A percentile compares a stretch with the other conserved stretches of the same genome.
These are phyloP conservation scores for Bicyclus anynana DNA, from an alignment of 1,140 invertebrate genomes.

Conservation along the genomic window DNA sequence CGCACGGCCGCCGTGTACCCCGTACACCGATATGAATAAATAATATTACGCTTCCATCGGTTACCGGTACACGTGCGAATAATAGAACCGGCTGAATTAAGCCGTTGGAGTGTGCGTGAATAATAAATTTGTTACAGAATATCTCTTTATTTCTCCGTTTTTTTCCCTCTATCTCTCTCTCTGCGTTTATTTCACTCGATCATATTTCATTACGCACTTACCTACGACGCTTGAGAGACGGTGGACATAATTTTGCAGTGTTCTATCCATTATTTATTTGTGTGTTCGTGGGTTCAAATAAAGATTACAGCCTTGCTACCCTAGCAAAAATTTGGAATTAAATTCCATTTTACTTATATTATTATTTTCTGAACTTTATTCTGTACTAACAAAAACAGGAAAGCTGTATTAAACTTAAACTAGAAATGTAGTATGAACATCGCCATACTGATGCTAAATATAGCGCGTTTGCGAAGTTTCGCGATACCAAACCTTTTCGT, in stretches of 20 bases:
- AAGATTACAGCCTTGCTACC: no score
- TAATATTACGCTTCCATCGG: conserved; percentile 16
- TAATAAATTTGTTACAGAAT: conserved; percentile 22
- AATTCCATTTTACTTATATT: no score
- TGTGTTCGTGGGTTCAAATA: no score
- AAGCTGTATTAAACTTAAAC: no score
- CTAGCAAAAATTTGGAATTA: no score
- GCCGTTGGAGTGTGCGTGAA: conserved; percentile 15
- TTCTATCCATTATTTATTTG: no score
- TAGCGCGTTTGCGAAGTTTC: no score
- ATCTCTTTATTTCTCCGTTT: conserved; percentile 12
- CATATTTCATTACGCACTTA: conserved; percentile 26
- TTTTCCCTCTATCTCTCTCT: background rate
- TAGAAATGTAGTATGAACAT: no score
- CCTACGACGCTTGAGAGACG: background rate
- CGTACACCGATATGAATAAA: conserved; percentile 20
- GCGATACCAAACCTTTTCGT: no score
- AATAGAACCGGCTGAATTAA: conserved; percentile 23
- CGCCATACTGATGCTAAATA: no score
- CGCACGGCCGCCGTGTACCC: conserved; percentile 9
- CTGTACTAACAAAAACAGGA: no score
- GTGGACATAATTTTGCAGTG: background rate
- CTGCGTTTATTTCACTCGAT: conserved; percentile 22
- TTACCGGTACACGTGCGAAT: conserved; percentile 17
- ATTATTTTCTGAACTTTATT: no score